Conservation (phyloP, 2,797 vertebrate species). For the Danio aesculapii region DNA sequence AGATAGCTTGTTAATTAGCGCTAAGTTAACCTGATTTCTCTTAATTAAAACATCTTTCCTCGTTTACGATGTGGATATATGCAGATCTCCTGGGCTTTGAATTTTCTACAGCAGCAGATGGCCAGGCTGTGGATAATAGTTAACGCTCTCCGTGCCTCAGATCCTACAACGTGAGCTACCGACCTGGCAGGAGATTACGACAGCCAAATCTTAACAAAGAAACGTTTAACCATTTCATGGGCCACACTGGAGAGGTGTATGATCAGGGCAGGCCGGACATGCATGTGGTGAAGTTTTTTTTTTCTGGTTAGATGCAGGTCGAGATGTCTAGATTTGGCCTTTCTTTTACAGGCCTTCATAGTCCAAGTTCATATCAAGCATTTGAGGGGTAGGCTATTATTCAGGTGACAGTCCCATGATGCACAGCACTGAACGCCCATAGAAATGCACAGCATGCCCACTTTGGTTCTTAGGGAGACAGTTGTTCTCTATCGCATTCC, state of each 20-base stretch:
- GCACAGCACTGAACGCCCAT: constrained; percentile 12
- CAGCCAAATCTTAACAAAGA: constrained; percentile 83
- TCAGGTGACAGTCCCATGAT: constrained; percentile 3
- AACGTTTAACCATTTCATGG: constrained; percentile 83
- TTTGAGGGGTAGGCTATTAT: neutral
- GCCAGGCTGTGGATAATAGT: constrained; percentile 93
- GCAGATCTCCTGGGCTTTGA: constrained; percentile 93
- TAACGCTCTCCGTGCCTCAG: constrained; percentile 88
- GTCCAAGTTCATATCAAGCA: constrained; percentile 10
- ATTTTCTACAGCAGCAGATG: constrained; percentile 95
- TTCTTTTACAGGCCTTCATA: neutral
- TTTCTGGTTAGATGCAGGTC: constrained; percentile 14
- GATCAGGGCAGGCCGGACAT: constrained; percentile 15
- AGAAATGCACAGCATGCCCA: constrained; percentile 12
- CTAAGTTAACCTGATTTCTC: constrained; percentile 92
- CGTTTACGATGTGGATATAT: constrained; percentile 93
- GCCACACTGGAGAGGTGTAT: constrained; percentile 52
- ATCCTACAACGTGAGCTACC: constrained; percentile 87
- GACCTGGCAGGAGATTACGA: constrained; percentile 90
- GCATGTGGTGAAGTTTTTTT: neutral
- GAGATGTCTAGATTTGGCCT: constrained; percentile 25
- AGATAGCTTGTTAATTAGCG: constrained; percentile 90
- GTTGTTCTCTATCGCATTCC: constrained; percentile 89
- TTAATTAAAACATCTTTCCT: constrained; percentile 94
- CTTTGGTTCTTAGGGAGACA: constrained; percentile 65